A percentile compares a stretch with the other conserved stretches of the same genome.
Conservation (phyloP, 1,140 invertebrate genomes). For the Drosophila rufa region DNA sequence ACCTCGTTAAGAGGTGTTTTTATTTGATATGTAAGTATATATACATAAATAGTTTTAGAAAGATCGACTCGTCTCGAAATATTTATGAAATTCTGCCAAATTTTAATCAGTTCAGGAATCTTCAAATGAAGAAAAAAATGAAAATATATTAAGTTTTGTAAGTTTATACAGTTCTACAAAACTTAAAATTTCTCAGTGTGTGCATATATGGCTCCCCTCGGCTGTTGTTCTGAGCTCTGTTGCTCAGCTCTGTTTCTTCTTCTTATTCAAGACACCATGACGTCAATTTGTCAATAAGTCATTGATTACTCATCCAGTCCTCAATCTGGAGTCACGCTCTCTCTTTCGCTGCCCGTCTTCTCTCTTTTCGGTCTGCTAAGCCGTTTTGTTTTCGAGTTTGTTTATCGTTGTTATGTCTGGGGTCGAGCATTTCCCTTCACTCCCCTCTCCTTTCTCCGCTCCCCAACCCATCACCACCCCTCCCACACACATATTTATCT, state of each 20-base stretch:
- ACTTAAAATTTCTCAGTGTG: no score
- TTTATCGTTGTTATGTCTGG: slow-evolving; percentile 51
- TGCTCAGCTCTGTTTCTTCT: not conserved
- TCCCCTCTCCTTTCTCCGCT: not conserved
- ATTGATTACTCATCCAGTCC: slow-evolving; percentile 14
- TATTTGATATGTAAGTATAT: no score
- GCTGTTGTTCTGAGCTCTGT: not conserved
- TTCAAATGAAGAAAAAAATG: no score
- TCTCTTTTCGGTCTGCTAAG: slow-evolving; percentile 7
- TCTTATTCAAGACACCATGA: slow-evolving; percentile 4
- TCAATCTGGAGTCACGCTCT: slow-evolving; percentile 17
- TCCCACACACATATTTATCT: not conserved
- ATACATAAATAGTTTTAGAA: no score
- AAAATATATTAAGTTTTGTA: no score
- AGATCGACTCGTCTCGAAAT: no score
- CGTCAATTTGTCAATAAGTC: slow-evolving; percentile 32
- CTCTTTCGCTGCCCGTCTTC: not conserved
- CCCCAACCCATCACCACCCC: not conserved
- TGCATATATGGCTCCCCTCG: not conserved
- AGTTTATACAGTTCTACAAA: no score
- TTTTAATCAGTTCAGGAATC: no score
- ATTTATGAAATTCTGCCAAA: no score
- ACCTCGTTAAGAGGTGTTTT: no score
- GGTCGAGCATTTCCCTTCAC: slow-evolving; percentile 17
- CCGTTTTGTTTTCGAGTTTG: slow-evolving; percentile 39